Evolutionary conservation across 2,888 invertebrate species (phyloP).

Genomic region (Glaucopsyche alexis): DNA sequence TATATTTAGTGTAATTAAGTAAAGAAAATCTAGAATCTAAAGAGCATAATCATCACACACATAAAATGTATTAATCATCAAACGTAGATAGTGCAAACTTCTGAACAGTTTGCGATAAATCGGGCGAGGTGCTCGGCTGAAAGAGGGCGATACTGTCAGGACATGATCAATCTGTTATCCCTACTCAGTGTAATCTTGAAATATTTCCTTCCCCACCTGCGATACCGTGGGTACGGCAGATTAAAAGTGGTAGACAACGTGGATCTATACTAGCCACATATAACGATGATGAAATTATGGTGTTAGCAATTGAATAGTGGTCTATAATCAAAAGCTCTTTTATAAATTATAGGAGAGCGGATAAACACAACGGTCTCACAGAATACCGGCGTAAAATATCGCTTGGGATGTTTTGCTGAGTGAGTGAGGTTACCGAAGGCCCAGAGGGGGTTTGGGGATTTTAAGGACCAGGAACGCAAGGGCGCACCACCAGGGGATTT

Average conservation of each 20-base stretch:
- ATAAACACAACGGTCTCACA: no score
- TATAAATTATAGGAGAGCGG: no score
- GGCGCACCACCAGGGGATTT: no score
- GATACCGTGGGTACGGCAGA: conserved; percentile 32
- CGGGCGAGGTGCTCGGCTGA: conserved; percentile 30
- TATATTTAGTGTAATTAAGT: no score
- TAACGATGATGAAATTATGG: background rate
- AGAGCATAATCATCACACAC: background rate
- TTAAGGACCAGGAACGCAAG: no score
- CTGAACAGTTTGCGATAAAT: conserved; percentile 9
- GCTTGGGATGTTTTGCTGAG: no score
- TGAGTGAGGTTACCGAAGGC: no score
- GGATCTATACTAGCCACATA: background rate
- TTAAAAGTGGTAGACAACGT: background rate
- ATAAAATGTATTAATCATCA: background rate
- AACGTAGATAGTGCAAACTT: conserved; percentile 3
- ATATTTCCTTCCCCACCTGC: conserved; percentile 55
- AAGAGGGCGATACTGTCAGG: conserved; percentile 50
- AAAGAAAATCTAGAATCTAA: no score
- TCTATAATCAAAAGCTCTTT: no score
- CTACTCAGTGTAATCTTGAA: conserved; percentile 64
- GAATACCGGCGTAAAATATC: no score
- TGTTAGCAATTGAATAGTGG: no score
- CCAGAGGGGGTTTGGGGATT: no score
- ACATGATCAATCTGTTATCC: conserved; percentile 58